phyloP scores from a whole-genome alignment of 2,113 vertebrate genomes.

The Camelus bactrianus region DNA sequence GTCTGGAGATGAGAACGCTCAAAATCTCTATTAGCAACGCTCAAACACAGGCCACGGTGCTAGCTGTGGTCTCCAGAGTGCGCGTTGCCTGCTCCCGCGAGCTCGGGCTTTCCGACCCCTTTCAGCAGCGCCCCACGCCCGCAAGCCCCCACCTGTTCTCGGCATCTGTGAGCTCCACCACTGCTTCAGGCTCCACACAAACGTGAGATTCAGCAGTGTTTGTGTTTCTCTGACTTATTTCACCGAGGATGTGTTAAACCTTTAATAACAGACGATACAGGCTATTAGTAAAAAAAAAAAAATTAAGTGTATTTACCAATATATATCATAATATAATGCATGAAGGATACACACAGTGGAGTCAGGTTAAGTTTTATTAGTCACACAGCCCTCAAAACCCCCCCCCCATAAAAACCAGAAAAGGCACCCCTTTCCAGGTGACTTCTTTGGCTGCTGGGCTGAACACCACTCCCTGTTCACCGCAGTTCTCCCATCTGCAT shows the following conservation, averaged over 20 bases:
- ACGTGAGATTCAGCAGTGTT: neutral
- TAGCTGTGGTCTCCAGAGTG: neutral
- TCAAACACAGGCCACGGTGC: neutral
- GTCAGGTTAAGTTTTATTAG: neutral
- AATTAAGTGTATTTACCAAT: neutral
- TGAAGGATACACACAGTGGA: neutral
- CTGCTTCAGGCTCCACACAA: neutral
- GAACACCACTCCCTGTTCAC: rapidly evolving
- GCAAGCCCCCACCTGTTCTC: no score
- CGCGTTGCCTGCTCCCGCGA: neutral
- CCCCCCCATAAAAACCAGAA: no score
- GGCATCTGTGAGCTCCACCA: neutral
- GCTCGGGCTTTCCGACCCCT: neutral
- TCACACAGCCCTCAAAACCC: neutral
- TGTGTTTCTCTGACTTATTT: neutral
- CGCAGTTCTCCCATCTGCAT: neutral
- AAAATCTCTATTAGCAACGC: neutral
- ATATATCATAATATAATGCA: neutral
- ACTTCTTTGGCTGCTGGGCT: neutral
- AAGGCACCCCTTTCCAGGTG: no score
- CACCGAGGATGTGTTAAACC: neutral
- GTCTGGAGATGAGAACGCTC: neutral
- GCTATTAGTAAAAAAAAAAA: no score
- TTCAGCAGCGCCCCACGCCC: neutral
- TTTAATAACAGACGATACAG: neutral